Conservation (phyloP, 2,888 invertebrate species). For the Yponomeuta plumbellus region DNA sequence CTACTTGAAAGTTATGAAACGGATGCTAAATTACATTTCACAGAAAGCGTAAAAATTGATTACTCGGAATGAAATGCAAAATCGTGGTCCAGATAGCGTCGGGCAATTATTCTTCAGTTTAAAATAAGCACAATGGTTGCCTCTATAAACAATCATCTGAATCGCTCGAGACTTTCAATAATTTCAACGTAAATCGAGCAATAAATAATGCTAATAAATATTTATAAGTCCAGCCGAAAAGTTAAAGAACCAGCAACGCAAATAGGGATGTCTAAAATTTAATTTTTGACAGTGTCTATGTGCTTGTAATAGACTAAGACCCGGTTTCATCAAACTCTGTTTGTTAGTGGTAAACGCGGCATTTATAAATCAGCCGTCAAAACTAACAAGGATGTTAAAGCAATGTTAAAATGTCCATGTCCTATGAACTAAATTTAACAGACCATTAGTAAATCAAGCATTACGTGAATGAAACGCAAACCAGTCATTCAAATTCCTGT, state of each 20-base stretch:
- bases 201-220: constrained; percentile 68
- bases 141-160: constrained; percentile 53
- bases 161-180: constrained; percentile 52
- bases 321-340: too few species aligned
- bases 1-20: constrained; percentile 9
- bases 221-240: constrained; percentile 46
- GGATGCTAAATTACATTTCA: constrained; percentile 16
- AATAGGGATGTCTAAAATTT: constrained; percentile 44
- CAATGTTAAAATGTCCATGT: too few species aligned
- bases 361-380: too few species aligned
- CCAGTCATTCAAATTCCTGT: too few species aligned
- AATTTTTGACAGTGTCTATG: constrained; percentile 39
- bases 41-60: constrained; percentile 48
- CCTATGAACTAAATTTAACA: too few species aligned
- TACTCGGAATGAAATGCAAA: constrained; percentile 46
- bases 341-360: too few species aligned
- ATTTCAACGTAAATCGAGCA: constrained; percentile 28
- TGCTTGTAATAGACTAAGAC: constrained; percentile 12
- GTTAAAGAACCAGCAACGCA: constrained; percentile 57
- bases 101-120: constrained; percentile 47
- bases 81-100: constrained; percentile 45
- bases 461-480: too few species aligned
- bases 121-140: constrained; percentile 48
- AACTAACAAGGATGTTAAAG: too few species aligned
- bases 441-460: too few species aligned